Evolutionary conservation across 2,797 vertebrate species (phyloP).

Genomic region (Sebastes paucispinis): DNA sequence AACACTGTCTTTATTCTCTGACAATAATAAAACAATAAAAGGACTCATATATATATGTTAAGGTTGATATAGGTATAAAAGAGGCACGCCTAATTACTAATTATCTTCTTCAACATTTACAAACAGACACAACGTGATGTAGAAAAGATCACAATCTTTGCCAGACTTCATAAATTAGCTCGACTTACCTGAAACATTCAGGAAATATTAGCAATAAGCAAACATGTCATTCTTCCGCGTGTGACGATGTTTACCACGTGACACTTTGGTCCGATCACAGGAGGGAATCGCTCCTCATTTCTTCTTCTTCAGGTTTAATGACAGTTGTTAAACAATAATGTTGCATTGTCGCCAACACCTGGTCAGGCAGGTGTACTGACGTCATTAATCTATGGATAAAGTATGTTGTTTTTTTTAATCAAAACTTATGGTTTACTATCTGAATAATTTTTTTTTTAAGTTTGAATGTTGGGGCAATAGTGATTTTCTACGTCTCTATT

Average conservation of each 20-base stretch:
- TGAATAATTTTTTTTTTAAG: not conserved
- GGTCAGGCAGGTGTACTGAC: not conserved
- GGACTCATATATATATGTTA: not conserved
- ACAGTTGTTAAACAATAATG: fast-evolving
- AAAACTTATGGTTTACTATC: not conserved
- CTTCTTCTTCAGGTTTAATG: constrained; percentile 8
- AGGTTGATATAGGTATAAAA: not conserved
- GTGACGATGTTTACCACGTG: not conserved
- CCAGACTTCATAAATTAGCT: not conserved
- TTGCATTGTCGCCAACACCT: not conserved
- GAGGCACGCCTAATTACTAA: not conserved
- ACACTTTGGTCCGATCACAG: constrained; percentile 50
- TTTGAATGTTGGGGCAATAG: not conserved
- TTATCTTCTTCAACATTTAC: not conserved
- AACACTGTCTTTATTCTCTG: not conserved
- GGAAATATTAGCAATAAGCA: constrained; percentile 21
- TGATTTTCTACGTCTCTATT: not conserved
- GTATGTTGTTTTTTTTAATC: no score
- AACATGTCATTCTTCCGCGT: constrained; percentile 74
- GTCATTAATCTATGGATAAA: no score
- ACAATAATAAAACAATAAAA: not conserved
- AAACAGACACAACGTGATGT: fast-evolving
- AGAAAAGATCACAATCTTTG: fast-evolving
- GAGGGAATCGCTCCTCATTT: fast-evolving
- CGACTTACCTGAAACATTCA: constrained; percentile 54